Evolutionary conservation across 2,113 vertebrate genomes (phyloP), one percentile per base, ranked within the genome.

Genomic region (Cinclus mexicanus): DNA sequence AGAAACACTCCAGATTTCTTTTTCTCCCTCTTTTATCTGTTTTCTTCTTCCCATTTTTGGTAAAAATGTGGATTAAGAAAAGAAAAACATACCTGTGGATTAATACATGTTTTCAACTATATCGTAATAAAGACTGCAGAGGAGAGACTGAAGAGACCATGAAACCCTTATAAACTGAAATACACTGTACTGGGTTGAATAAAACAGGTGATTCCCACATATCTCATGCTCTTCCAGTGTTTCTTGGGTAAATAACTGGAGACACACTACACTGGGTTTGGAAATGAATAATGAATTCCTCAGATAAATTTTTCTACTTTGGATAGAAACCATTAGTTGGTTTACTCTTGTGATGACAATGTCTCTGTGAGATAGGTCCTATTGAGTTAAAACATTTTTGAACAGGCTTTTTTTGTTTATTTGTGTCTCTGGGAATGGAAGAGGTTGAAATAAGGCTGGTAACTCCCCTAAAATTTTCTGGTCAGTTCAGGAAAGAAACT

Each of bases 1-100:
- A 77, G 59, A 83, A 93, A 72, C 49, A 86, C 33, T 85, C 56
- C 69, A 92, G 68, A 77, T 88, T 92, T 60, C 10, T 59, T 49
- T 52, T 31, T 46, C 5, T 3, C 16, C 2, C 13, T 1, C 0
- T 7, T 8, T 25, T 61, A 37, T 59, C 9, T 22, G 33, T 11
- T 7, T 4, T 65, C 41, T 59, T 0, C 13, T 55, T 74, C 42
- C 39, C 25, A 39, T 64, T 91, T 92, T 93, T 95, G 21, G 44
- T 33, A 69, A 55, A 68, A 70, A 67, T 6, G 12, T 22, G 10
- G 28, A 23, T 57, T 64, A 42, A 19, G 50, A 79, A 64, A 41
- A 21, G 3, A 28, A 39, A 4, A 16, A 55, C n/a, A 6, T 59
- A 76, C 44, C 23, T 76, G 20, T 79, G 28, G 39, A 22, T 88